These are phyloP conservation scores for Amazonetta brasiliensis DNA, from an alignment of 2,797 vertebrate genomes.

Conservation along the genomic window DNA sequence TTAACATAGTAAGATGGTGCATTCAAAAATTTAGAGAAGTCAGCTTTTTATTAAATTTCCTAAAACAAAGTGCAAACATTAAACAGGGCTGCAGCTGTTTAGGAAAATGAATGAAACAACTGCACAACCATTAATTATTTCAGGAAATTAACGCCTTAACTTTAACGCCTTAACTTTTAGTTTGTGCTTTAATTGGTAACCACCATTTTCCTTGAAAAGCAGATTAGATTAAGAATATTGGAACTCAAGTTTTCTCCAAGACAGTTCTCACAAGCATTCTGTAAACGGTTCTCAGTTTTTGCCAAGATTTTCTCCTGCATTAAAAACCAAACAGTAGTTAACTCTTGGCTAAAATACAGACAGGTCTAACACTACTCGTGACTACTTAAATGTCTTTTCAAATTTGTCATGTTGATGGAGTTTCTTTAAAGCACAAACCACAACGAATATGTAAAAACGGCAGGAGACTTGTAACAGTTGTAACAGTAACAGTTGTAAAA, in stretches of 20 bases:
- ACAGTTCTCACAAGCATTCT: background rate
- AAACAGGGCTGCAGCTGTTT: background rate
- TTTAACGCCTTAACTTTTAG: background rate
- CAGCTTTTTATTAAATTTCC: background rate
- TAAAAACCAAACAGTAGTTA: background rate
- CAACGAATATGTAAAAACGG: background rate
- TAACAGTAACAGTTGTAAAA: background rate
- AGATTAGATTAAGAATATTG: background rate
- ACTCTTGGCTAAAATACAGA: background rate
- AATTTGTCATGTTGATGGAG: background rate
- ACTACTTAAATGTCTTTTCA: background rate
- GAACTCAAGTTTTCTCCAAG: background rate
- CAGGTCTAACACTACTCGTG: background rate
- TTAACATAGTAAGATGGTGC: background rate
- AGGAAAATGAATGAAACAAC: background rate
- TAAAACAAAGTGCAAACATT: background rate
- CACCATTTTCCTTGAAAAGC: background rate
- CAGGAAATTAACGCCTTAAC: background rate
- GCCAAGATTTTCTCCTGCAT: background rate
- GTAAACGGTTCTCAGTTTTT: background rate
- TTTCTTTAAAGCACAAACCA: conserved; percentile 50
- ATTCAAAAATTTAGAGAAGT: background rate
- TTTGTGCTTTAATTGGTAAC: conserved; percentile 39
- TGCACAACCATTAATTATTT: background rate
- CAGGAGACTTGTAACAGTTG: background rate